Evolutionary conservation across 2,113 vertebrate species (phyloP).

Genomic region (Oreochromis tanganicae): DNA sequence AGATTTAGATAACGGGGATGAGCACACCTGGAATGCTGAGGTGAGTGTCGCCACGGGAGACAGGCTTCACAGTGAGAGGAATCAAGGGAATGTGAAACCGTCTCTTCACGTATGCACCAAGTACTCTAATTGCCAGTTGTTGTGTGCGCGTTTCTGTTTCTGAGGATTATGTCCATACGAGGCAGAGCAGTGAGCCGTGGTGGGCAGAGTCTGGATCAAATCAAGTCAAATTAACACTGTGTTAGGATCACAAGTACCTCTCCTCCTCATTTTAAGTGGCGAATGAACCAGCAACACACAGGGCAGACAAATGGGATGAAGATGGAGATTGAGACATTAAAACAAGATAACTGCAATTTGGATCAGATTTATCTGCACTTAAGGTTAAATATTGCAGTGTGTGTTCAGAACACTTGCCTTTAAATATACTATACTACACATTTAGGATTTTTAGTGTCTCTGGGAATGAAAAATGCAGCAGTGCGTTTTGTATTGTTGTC

Average conservation of each 20-base stretch:
- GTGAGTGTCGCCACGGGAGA: constrained; percentile 33
- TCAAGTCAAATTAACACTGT: constrained; percentile 35
- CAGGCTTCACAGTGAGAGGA: not conserved
- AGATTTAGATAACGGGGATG: not conserved
- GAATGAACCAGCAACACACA: not conserved
- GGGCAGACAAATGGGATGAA: not conserved
- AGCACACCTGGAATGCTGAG: constrained; percentile 25
- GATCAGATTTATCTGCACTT: not conserved
- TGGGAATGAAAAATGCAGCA: not conserved
- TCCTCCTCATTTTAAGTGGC: not conserved
- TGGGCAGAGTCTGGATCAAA: constrained; percentile 14
- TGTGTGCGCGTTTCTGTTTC: not conserved
- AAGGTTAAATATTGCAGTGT: not conserved
- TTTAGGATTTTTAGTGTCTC: not conserved
- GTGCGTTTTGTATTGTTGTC: not conserved
- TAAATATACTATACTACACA: not conserved
- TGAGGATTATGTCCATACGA: constrained; percentile 36
- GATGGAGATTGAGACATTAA: not conserved
- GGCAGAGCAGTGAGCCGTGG: constrained; percentile 20
- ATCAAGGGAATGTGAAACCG: constrained; percentile 35
- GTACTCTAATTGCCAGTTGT: constrained; percentile 17
- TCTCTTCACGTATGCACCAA: constrained; percentile 14
- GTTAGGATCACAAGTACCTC: not conserved
- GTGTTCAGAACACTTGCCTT: not conserved
- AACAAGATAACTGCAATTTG: not conserved